These are phyloP conservation scores for Amaurobius ferox DNA, from an alignment of 2,888 invertebrate genomes.

Conservation along the genomic window DNA sequence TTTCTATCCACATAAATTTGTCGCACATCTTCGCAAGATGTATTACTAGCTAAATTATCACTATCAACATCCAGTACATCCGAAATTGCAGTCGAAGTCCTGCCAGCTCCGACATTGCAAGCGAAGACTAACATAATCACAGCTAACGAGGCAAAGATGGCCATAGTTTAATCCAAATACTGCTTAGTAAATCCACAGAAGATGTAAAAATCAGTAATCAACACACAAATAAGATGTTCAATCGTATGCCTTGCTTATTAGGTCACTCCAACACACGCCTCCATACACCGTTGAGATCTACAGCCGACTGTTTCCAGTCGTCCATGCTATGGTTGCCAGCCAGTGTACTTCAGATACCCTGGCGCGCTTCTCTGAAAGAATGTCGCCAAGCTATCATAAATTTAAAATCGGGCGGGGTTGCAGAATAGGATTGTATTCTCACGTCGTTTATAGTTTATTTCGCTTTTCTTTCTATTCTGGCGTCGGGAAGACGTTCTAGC, in stretches of 20 bases:
- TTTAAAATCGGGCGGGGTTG: constrained; percentile 64
- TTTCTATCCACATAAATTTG: constrained; percentile 48
- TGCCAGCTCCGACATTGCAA: neutral
- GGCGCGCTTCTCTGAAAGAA: constrained; percentile 45
- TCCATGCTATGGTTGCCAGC: constrained; percentile 49
- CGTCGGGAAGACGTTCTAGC: constrained; percentile 43
- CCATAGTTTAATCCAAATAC: neutral
- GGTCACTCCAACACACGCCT: constrained; percentile 44
- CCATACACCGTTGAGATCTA: constrained; percentile 39
- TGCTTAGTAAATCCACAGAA: constrained; percentile 25
- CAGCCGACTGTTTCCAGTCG: constrained; percentile 54
- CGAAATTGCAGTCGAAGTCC: constrained; percentile 9
- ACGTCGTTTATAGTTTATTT: constrained; percentile 27
- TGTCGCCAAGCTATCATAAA: constrained; percentile 67
- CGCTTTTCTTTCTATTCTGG: constrained; percentile 35
- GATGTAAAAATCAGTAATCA: neutral
- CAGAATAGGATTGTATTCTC: constrained; percentile 45
- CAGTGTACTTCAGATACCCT: neutral
- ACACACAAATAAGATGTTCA: neutral
- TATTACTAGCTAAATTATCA: constrained; percentile 39
- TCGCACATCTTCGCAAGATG: constrained; percentile 48
- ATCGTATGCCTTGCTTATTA: constrained; percentile 26
- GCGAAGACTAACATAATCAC: constrained; percentile 30
- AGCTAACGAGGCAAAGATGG: neutral
- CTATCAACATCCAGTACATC: constrained; percentile 19